Evolutionary conservation across 2,888 invertebrate genomes (phyloP), one percentile per base, ranked within the genome.

Genomic region (Rhagophthalmus giganteus): DNA sequence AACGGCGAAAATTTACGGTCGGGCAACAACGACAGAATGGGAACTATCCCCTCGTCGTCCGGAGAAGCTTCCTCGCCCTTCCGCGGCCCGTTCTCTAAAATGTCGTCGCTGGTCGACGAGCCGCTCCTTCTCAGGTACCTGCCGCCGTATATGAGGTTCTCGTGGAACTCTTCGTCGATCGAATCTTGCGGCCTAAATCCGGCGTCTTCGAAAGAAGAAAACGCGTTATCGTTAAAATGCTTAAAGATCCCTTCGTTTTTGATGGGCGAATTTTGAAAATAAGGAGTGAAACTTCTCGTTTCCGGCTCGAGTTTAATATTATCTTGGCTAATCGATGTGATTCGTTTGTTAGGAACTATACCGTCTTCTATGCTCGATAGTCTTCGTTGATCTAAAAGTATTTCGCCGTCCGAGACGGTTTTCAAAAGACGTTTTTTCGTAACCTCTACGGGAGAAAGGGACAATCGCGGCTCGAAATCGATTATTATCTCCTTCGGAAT

Each of bases 401-500:
- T 89, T 75, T 89, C 88, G 1, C 89, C 88, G 72, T 91, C 90
- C 0, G 89, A 90, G 54, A 88, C 77, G 1, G 90, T 89, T 76
- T 90, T 90, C 51, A 86, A 84, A 50, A 89, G 74, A 2, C 70
- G 71, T 64, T 76, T 66, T 58, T 74, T 69, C 73, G 74, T 63
- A 76, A 78, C 62, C 77, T 79, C 45, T 15, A 48, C 27, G 4
- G 54, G 35, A 13, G 74, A 68, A 39, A 82, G 82, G 40, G 85
- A 83, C 10, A 86, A 83, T 55, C 84, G 81, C 3, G 92, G 92
- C 74, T 92, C 90, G 70, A 91, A 92, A 70, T 92, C 89, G 59
- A 92, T 91, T 55, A 92, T 86, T 46, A 92, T 91, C 75, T 91
- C 91, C 62, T 83, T 83, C 69, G 87, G 86, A 64, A 84, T 84